A percentile compares a stretch with the other conserved stretches of the same genome.
phyloP scores from a whole-genome alignment of 1,140 invertebrate genomes.

The Dendrolimus kikuchii region DNA sequence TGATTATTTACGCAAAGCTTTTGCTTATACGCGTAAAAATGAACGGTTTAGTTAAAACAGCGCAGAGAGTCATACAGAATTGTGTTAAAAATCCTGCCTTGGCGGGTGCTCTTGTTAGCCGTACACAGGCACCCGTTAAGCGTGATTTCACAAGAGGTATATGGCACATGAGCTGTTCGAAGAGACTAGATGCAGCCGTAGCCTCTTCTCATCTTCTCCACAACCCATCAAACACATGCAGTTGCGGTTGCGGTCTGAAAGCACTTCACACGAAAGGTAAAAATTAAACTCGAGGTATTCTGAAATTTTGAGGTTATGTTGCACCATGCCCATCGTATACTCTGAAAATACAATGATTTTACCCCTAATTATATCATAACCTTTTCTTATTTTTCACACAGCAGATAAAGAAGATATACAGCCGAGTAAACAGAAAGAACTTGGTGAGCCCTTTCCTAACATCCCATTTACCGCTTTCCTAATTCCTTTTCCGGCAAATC shows the following conservation, averaged over 20 bases:
- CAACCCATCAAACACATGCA: slow-evolving; percentile 71
- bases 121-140: slow-evolving; percentile 67
- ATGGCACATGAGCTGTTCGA: slow-evolving; percentile 77
- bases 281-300: background rate
- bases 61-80: slow-evolving; percentile 67
- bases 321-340: slow-evolving; percentile 28
- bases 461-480: slow-evolving; percentile 4
- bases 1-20: slow-evolving; percentile 7
- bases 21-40: slow-evolving; percentile 64
- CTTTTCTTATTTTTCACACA: slow-evolving; percentile 11
- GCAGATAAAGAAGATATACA: slow-evolving; percentile 37
- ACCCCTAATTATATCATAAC: slow-evolving; percentile 1
- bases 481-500: too few species aligned
- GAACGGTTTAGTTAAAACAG: slow-evolving; percentile 78
- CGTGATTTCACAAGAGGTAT: slow-evolving; percentile 77
- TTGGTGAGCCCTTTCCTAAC: slow-evolving; percentile 43
- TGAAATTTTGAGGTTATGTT: slow-evolving; percentile 55
- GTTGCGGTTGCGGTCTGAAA: slow-evolving; percentile 75
- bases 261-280: slow-evolving; percentile 81
- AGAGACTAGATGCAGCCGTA: slow-evolving; percentile 38
- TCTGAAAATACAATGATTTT: slow-evolving; percentile 1
- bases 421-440: slow-evolving; percentile 32
- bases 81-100: slow-evolving; percentile 62
- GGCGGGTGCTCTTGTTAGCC: slow-evolving; percentile 63
- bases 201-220: slow-evolving; percentile 43